These are phyloP conservation scores for Harpagoxenus sublaevis DNA, from an alignment of 2,888 invertebrate species.

Conservation along the genomic window DNA sequence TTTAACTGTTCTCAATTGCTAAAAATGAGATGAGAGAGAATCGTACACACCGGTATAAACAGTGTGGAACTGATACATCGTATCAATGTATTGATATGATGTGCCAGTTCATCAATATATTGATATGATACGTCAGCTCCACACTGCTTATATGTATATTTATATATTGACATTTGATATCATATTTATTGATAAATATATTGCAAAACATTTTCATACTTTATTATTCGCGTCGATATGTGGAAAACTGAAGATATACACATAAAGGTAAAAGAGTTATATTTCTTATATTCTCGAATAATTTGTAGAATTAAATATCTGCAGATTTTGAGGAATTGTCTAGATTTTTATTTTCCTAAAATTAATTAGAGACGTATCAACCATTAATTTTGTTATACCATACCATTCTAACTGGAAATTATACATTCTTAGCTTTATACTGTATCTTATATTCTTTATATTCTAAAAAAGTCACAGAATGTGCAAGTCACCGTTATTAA, in stretches of 20 bases:
- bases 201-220: background rate
- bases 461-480: background rate
- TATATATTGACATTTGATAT: background rate
- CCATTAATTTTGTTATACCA: background rate
- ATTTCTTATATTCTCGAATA: background rate
- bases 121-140: background rate
- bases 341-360: conserved; percentile 1
- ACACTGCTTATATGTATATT: background rate
- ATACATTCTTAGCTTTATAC: background rate
- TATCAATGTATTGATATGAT: background rate
- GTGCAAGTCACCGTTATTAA: background rate
- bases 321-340: background rate
- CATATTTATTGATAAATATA: conserved; percentile 14
- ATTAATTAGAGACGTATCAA: background rate
- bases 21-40: background rate
- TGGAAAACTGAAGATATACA: background rate
- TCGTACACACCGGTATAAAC: background rate
- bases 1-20: background rate
- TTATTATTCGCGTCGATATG: background rate
- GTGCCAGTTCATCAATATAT: background rate
- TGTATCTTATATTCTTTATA: background rate
- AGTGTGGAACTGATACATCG: background rate
- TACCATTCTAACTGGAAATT: background rate
- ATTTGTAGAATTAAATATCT: background rate
- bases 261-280: no score